Evolutionary conservation across 1,140 invertebrate species (phyloP), one percentile per base, ranked within the genome.

Genomic region (Oppia nitens): DNA sequence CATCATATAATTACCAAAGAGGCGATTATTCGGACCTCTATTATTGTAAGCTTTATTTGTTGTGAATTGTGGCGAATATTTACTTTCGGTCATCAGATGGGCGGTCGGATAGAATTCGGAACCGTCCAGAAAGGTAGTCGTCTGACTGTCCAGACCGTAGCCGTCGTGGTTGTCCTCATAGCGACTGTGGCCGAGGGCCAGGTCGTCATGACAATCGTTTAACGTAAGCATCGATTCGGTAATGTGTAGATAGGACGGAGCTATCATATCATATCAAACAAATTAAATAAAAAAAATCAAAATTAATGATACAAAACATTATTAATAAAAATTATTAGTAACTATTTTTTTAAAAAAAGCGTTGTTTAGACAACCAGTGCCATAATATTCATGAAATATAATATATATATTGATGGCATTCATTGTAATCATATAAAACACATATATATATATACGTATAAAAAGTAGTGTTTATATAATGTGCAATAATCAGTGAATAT

Each of bases 141-240:
- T 66, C 6, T 65, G 55, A 51, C 60, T 64, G 47, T 81, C 76
- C 25, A 83, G 66, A 60, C 77, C 78, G 68, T 85, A 85, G 50
- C 86, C 83, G 50, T 87, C 83, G 54, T 79, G 71, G 6, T 75
- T 72, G 24, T 79, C 78, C 29, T 82, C 81, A 66, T 78, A 79
- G 11, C 71, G 61, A n/a, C n/a, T n/a, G 45, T 68, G 72, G 57
- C 47, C 53, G 17, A 63, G 54, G 14, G 61, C 58, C 27, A 67
- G 59, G 1, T 67, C 65, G 21, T 67, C 66, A 56, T 66, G 61
- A 47, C 54, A 56, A 24, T 68, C 63, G 65, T 65, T 60, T 23
- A 67, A 57, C 26, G 65, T 61, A 53, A 72, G 71, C 60, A 72
- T 67, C 9, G 72, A 70, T 55, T 72, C 70, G 0, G 68, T 64